Conservation (phyloP, 2,797 vertebrate genomes). For the Microctenopoma lineatum region DNA sequence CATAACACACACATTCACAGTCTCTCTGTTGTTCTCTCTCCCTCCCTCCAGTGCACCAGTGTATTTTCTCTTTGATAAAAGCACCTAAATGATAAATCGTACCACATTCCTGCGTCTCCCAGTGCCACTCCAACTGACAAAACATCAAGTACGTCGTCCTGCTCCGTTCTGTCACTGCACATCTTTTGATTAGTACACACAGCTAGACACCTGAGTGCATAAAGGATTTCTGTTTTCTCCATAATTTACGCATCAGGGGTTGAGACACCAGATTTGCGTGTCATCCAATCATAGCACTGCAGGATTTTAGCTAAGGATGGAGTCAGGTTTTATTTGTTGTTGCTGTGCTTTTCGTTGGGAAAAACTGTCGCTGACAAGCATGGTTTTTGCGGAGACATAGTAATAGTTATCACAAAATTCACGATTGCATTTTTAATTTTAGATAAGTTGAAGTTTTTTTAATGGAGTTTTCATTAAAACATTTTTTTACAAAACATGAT, state of each 20-base stretch:
- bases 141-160: constrained; percentile 63
- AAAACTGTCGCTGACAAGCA: constrained; percentile 31
- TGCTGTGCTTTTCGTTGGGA: constrained; percentile 38
- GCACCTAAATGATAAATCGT: constrained; percentile 62
- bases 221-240: constrained; percentile 57
- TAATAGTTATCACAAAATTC: constrained; percentile 42
- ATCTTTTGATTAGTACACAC: constrained; percentile 74
- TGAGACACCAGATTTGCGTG: constrained; percentile 49
- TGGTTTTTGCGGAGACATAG: constrained; percentile 25
- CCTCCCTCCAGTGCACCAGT: constrained; percentile 27
- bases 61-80: constrained; percentile 60
- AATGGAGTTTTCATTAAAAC: too few species aligned
- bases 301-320: constrained; percentile 38
- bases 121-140: constrained; percentile 61
- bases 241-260: constrained; percentile 69
- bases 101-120: constrained; percentile 51
- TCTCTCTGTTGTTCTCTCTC: constrained; percentile 14
- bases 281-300: constrained; percentile 46
- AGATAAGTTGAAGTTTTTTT: too few species aligned
- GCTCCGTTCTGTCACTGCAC: constrained; percentile 51
- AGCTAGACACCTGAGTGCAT: constrained; percentile 62
- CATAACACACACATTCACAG: constrained; percentile 37
- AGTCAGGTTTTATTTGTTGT: constrained; percentile 50
- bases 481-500: too few species aligned
- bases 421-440: constrained; percentile 46